phyloP scores from a whole-genome alignment of 2,113 vertebrate species.

The Haliaeetus leucogaster region DNA sequence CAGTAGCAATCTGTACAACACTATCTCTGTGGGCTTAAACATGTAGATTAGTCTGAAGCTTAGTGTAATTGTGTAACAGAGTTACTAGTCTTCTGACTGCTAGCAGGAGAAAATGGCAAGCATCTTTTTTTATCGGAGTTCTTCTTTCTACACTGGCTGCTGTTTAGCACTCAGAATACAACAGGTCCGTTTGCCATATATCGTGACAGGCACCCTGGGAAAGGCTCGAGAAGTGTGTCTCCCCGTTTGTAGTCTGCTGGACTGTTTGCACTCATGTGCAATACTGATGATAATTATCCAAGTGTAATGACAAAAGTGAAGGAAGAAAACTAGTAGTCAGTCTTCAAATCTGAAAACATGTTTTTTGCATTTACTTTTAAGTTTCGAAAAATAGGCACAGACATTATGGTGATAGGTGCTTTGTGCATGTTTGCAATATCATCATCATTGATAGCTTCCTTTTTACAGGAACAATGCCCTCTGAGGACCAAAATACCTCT shows the following conservation, averaged over 20 bases:
- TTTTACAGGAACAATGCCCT: neutral
- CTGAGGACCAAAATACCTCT: neutral
- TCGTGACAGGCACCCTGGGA: neutral
- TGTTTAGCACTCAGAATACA: neutral
- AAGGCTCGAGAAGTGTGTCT: neutral
- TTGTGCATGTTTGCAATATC: neutral
- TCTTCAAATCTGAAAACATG: neutral
- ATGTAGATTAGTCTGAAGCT: neutral
- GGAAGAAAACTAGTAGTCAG: neutral
- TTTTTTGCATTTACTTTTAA: neutral
- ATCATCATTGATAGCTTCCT: neutral
- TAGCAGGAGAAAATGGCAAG: neutral
- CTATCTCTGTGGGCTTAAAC: neutral
- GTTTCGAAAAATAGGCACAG: neutral
- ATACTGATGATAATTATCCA: neutral
- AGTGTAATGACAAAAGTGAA: rapidly evolving
- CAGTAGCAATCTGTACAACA: neutral
- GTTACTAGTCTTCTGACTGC: neutral
- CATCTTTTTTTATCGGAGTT: neutral
- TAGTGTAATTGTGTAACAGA: neutral
- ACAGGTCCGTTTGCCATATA: rapidly evolving
- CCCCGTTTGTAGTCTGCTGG: rapidly evolving
- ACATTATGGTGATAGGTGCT: neutral
- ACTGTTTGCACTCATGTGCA: neutral
- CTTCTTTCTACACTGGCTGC: neutral